Conservation (phyloP, 2,888 invertebrate genomes). For the Dynastes grantii region DNA sequence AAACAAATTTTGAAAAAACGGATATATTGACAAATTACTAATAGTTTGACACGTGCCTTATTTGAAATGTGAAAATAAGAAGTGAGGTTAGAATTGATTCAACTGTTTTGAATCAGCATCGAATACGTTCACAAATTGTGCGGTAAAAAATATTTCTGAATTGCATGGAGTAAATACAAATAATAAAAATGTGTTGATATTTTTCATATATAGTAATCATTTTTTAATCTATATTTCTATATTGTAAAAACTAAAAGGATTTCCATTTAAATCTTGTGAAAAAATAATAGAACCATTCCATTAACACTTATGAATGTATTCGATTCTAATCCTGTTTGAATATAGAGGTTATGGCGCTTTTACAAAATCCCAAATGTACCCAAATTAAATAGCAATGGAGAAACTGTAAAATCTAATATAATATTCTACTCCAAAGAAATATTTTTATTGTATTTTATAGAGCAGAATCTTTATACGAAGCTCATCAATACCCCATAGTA, state of each 20-base stretch:
- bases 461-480: slow-evolving; percentile 61
- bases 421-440: neutral
- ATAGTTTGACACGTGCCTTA: slow-evolving; percentile 1
- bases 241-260: no score
- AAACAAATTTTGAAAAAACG: slow-evolving; percentile 5
- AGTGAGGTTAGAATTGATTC: slow-evolving; percentile 29
- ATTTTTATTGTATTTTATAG: slow-evolving; percentile 56
- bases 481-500: slow-evolving; percentile 63
- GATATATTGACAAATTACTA: neutral
- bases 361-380: no score
- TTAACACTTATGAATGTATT: no score
- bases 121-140: neutral
- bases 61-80: neutral
- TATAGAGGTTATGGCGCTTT: no score
- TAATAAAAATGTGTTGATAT: no score
- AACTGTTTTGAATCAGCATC: neutral
- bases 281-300: no score
- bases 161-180: no score
- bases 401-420: slow-evolving; percentile 45
- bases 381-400: slow-evolving; percentile 38
- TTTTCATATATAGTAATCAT: no score
- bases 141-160: no score
- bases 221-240: no score
- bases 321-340: no score
- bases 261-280: no score